These are phyloP conservation scores for Stictocephala bisonia DNA, from an alignment of 2,888 invertebrate species.

Conservation along the genomic window DNA sequence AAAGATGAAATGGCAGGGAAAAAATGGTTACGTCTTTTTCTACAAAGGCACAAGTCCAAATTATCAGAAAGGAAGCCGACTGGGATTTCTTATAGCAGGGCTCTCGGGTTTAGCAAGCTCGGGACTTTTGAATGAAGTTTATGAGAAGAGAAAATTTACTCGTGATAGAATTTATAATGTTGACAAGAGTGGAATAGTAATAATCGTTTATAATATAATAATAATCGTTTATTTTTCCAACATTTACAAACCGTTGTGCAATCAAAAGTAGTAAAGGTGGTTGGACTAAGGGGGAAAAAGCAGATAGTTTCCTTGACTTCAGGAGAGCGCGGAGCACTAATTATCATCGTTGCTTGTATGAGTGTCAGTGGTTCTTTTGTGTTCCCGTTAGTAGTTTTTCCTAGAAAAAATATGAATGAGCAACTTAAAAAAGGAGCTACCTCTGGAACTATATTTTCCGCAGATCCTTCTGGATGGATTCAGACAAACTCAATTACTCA, in stretches of 20 bases:
- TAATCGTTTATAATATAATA: no score
- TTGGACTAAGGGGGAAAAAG: constrained; percentile 60
- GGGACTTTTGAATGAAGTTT: no score
- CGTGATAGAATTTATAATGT: constrained; percentile 61
- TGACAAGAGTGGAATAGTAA: no score
- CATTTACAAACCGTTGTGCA: no score
- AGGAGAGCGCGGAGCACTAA: constrained; percentile 61
- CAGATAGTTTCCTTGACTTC: constrained; percentile 61
- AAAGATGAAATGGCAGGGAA: constrained; percentile 23
- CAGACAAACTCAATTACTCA: constrained; percentile 59
- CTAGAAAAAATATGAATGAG: constrained; percentile 60
- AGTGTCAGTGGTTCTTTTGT: constrained; percentile 60
- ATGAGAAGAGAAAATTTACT: no score
- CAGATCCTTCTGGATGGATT: constrained; percentile 61
- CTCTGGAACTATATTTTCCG: constrained; percentile 57
- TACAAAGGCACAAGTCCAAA: constrained; percentile 46
- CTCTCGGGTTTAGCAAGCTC: constrained; percentile 50
- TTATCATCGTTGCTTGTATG: no score
- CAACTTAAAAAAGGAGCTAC: constrained; percentile 61
- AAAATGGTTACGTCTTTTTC: constrained; percentile 49
- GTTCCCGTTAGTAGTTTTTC: constrained; percentile 62
- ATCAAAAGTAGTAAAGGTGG: no score
- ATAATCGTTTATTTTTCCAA: no score
- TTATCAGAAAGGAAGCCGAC: constrained; percentile 47
- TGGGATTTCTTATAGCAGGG: no score